phyloP scores from a whole-genome alignment of 2,888 invertebrate genomes.

The Diachrysia chrysitis region DNA sequence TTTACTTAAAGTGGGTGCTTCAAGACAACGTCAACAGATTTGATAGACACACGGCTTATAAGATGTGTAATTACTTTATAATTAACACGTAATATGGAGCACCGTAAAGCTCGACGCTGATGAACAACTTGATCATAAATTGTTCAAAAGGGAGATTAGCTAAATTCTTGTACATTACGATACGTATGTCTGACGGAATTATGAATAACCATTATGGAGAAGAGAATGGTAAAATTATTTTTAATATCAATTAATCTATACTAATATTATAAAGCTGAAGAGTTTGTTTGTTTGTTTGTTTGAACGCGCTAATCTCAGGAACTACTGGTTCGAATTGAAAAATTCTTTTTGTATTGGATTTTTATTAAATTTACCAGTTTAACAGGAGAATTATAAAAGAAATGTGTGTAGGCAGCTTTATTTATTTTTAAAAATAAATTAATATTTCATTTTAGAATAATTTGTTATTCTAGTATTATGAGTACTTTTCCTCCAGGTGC shows the following conservation, averaged over 20 bases:
- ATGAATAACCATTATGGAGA: background rate
- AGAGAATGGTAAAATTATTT: background rate
- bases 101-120: conserved; percentile 37
- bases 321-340: too few relatives aligned
- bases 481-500: too few relatives aligned
- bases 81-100: conserved; percentile 56
- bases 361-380: too few relatives aligned
- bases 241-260: background rate
- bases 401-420: too few relatives aligned
- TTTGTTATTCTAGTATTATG: too few relatives aligned
- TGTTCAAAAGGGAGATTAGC: conserved; percentile 40
- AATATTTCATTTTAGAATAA: too few relatives aligned
- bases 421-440: too few relatives aligned
- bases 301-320: too few relatives aligned
- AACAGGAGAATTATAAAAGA: too few relatives aligned
- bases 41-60: conserved; percentile 34
- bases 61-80: conserved; percentile 47
- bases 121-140: conserved; percentile 49
- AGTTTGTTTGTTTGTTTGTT: too few relatives aligned
- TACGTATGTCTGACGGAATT: conserved; percentile 10
- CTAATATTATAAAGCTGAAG: too few relatives aligned
- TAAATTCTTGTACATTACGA: conserved; percentile 5
- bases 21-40: conserved; percentile 36
- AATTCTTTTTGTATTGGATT: too few relatives aligned
- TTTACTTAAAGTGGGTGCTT: conserved; percentile 12